Conservation (phyloP, 2,797 vertebrate species). For the Lepus townsendii region DNA sequence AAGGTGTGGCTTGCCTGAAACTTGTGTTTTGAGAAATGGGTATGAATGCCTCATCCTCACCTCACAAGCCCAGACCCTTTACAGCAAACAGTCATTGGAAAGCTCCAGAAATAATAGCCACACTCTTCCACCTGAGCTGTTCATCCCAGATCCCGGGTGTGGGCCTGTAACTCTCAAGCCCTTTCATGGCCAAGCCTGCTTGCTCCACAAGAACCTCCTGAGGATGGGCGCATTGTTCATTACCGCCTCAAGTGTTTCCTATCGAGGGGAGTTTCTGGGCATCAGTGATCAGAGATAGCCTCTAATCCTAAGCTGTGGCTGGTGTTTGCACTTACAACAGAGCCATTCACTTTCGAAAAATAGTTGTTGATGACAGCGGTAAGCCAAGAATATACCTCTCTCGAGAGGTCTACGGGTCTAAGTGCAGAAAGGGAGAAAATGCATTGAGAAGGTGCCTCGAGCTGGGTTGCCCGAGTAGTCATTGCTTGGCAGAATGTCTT, state of each 20-base stretch:
- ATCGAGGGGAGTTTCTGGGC: background rate
- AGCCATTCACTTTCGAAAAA: background rate
- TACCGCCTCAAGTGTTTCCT: background rate
- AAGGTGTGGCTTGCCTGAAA: background rate
- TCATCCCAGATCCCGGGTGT: background rate
- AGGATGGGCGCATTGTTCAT: background rate
- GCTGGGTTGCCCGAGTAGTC: background rate
- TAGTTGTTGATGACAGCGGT: background rate
- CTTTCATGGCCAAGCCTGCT: background rate
- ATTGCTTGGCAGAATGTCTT: background rate
- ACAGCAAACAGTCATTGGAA: background rate
- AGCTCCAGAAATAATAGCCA: background rate
- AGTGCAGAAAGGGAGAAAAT: background rate
- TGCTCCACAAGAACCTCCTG: background rate
- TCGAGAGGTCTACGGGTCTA: background rate
- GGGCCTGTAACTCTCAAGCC: background rate
- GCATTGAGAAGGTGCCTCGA: background rate
- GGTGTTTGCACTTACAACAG: background rate
- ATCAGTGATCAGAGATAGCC: slow-evolving; percentile 42
- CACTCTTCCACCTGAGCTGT: background rate
- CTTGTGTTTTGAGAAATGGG: background rate
- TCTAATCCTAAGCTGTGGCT: background rate
- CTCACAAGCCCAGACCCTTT: background rate
- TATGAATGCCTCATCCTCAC: background rate
- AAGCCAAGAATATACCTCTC: background rate